Evolutionary conservation across 1,140 invertebrate species (phyloP), one percentile per base, ranked within the genome.

Genomic region (Drosophila simulans): DNA sequence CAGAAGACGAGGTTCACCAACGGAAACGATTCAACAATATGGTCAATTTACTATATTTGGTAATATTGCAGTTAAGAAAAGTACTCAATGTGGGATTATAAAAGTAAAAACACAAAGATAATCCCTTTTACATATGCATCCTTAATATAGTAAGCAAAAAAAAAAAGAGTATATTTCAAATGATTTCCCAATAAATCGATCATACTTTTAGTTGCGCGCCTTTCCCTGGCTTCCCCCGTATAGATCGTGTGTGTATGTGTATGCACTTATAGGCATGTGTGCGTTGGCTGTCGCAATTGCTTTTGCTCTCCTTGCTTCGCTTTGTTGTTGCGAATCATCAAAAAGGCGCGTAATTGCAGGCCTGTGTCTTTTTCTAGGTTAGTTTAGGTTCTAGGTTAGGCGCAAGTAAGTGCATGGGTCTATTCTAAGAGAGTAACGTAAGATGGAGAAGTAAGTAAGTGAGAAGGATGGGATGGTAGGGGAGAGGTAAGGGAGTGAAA

Each of bases 121-220:
- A 22, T 22, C 3, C 20, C 20, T 22, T 22, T 22, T 22, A 22
- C 20, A 22, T 22, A 22, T 22, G 20, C 20, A 22, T 22, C 20
- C 20, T 22, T 22, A 34, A 34, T 34, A 34, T 34, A 22, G 34
- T 34, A 34, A 34, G 34, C 4, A 5, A 34, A 8, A 34, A 34
- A 34, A 1, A 5, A 34, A 0, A 8, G 17, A 17, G 1, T 17
- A 17, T 17, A 17, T 17, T 17, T 17, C 17, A 8, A 34, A 7
- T 34, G 34, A n/a, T 43, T 46, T 12, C 27, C 37, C 1, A 20
- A 20, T 40, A 65, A 69, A 80, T 74, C 57, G 69, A 88, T 91
- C 79, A 75, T 88, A 79, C 83, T 91, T 88, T 75, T 51, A 40
- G 27, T 65, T 74, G 82, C 77, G 81, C 78, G 83, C 83, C 83